Base-by-base conservation (phyloP, 2,888 invertebrate species). In the Trileptium ribeirensis region DNA sequence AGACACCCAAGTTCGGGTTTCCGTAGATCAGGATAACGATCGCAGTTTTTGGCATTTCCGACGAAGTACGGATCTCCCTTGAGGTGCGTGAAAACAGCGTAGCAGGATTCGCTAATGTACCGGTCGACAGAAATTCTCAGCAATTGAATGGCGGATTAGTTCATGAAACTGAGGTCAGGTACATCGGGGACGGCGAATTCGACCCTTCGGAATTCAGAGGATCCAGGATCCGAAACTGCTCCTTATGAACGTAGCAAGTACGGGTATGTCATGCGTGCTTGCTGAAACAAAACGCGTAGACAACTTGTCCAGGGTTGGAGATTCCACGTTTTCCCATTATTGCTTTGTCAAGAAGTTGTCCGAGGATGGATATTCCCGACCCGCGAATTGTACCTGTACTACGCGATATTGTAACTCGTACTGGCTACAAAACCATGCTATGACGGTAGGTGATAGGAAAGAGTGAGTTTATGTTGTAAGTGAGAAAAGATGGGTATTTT, bases 1-100 rank as follows among this genome's bases (percentile, higher is more conserved):
- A 75, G 77, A n/a, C 34, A 81, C 31, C 81, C 83, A 36, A 81
- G 77, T 75, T 81, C 81, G 34, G 64, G 31, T 82, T 81, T 81
- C 82, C 82, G 82, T 3, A 81, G 82, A 67, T 81, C 38, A 36
- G 81, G 83, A 34, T 67, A 81, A 3, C 24, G 29, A 29, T 79
- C 33, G 2, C 24, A 29, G 3, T 78, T 8, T 24, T 34, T 15
- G 29, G 39, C 34, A n/a, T n/a, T n/a, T n/a, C n/a, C n/a, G n/a
- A n/a, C n/a, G n/a, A n/a, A n/a, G n/a, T n/a, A n/a, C n/a, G n/a
- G n/a, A 34, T 79, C 77, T 31, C 8, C 31, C 29, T 77, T 79
- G 79, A 79, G 31, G n/a, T 79, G 67, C 3, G 15, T 78, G 78
- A 79, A 79, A 70, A 70, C 70, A 19, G 70, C 70, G n/a, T 70